Base-by-base conservation (phyloP, 2,113 vertebrate genomes). In the Albula glossodonta region DNA sequence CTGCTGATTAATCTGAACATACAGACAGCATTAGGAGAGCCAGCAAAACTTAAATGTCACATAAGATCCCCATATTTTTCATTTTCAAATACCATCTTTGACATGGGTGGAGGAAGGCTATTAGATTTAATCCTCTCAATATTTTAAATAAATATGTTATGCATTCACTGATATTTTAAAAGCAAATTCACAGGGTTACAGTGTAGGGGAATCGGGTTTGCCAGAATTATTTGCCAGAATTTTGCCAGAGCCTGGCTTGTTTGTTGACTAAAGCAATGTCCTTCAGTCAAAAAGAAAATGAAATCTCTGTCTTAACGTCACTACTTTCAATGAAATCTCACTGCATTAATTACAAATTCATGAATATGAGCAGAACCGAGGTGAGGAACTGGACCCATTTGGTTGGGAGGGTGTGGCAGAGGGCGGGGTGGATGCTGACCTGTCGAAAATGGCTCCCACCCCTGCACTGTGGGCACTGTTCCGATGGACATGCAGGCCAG, bases 401-500 rank as follows among this genome's bases (percentile, higher is more conserved):
- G 63, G 63, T n/a, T 19, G 8, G 19, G 63, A 17, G 17, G 63
- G 17, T 4, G n/a, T 7, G 51, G 80, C 60, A 22, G 60, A 25
- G 53, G n/a, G 51, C 10, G 15, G 17, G 52, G 74, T 25, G 41
- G n/a, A 79, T 2, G 80, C 88, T 83, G 89, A 96, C 96, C 97
- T 96, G 94, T 97, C 97, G n/a, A 97, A 97, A 93, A 97, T 97
- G 91, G 97, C 96, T 41, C 97, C 97, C 7, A 97, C 97, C 1
- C 97, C 97, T 0, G 97, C 97, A 2, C 96, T 97, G 93, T 97
- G 97, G 0, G 97, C 97, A 3, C 97, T 97, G 92, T 95, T 97
- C 17, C 97, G 91, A 88, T 97, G 97, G 53, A 97, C 97, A 6
- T 97, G 97, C 17, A 97, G 96, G 78, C 97, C 97, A 0, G 97